Conservation (phyloP, 2,797 vertebrate species). For the Cynodonichthys magdalenae region DNA sequence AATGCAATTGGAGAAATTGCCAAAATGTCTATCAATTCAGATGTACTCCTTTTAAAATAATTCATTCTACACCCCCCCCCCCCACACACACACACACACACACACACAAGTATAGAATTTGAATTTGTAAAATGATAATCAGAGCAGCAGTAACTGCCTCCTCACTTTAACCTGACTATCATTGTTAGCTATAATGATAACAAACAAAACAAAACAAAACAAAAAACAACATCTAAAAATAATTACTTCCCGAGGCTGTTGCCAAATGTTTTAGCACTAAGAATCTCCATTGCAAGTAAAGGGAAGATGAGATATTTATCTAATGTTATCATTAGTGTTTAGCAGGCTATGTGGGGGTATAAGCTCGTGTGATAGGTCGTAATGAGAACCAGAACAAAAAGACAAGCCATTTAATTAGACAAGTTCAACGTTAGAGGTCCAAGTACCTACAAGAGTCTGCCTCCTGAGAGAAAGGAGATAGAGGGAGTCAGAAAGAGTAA, state of each 20-base stretch:
- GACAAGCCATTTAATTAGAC: constrained; percentile 48
- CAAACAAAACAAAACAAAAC: no score
- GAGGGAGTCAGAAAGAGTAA: constrained; percentile 30
- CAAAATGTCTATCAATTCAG: constrained; percentile 55
- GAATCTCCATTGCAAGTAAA: constrained; percentile 46
- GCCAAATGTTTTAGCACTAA: constrained; percentile 53
- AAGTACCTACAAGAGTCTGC: constrained; percentile 15
- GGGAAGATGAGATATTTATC: constrained; percentile 57
- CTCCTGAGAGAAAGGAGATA: constrained; percentile 26
- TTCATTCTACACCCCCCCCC: constrained; percentile 52
- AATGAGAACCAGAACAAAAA: constrained; percentile 44
- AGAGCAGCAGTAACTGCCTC: constrained; percentile 48
- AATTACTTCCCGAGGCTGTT: constrained; percentile 55
- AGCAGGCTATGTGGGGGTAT: constrained; percentile 30
- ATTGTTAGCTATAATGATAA: constrained; percentile 58
- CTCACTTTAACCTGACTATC: constrained; percentile 67
- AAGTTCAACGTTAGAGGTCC: constrained; percentile 30
- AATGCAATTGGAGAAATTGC: constrained; percentile 57
- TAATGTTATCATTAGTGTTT: constrained; percentile 48
- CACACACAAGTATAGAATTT: constrained; percentile 16
- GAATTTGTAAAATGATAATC: constrained; percentile 61
- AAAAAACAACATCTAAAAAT: constrained; percentile 75
- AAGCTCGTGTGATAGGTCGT: constrained; percentile 47
- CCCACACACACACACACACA: no score
- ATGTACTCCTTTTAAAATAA: constrained; percentile 36